These are phyloP conservation scores for Uropetala carovei DNA, from an alignment of 2,888 invertebrate species.

Conservation along the genomic window DNA sequence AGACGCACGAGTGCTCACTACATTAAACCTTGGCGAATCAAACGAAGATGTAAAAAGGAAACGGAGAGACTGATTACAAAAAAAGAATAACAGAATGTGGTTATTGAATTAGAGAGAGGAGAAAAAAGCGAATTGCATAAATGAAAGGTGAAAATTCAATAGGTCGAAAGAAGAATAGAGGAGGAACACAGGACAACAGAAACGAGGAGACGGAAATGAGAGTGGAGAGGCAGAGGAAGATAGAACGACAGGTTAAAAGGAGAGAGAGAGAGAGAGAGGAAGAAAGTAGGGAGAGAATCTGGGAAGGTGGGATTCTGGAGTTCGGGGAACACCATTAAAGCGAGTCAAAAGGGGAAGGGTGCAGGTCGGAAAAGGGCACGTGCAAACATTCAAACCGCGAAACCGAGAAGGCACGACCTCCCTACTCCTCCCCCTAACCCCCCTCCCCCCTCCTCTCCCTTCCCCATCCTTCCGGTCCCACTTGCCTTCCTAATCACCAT, in stretches of 20 bases:
- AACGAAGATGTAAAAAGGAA: too few relatives aligned
- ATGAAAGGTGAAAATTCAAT: too few relatives aligned
- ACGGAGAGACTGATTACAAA: too few relatives aligned
- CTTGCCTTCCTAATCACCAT: not conserved
- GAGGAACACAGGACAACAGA: not conserved
- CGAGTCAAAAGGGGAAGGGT: not conserved
- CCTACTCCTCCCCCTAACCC: not conserved
- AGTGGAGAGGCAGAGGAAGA: not conserved
- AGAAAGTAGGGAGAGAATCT: too few relatives aligned
- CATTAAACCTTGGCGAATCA: too few relatives aligned
- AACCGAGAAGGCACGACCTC: conserved; percentile 31
- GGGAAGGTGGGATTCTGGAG: not conserved
- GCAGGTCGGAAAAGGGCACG: not conserved
- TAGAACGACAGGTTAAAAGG: not conserved
- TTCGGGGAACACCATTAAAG: not conserved
- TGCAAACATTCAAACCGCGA: conserved; percentile 5
- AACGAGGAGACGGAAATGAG: not conserved
- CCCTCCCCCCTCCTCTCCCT: not conserved
- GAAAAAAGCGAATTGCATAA: too few relatives aligned
- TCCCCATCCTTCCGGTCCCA: not conserved
- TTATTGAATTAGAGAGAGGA: too few relatives aligned
- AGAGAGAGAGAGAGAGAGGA: not conserved
- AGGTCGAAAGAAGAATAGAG: too few relatives aligned
- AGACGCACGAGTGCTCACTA: too few relatives aligned
- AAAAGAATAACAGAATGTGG: too few relatives aligned